Conservation (phyloP, 2,888 invertebrate genomes). For the Melolontha melolontha region DNA sequence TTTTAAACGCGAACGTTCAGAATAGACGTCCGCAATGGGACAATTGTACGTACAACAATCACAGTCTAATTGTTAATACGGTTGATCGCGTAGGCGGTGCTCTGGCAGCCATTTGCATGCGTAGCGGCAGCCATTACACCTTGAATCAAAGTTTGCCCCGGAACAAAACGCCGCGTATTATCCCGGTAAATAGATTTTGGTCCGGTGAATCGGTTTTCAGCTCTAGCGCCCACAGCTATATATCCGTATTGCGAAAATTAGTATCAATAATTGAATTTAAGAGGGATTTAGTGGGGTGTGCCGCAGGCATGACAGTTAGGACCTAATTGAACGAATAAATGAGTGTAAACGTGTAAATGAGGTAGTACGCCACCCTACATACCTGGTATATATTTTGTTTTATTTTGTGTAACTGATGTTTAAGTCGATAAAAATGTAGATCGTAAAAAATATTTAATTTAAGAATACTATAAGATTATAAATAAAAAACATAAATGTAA, state of each 20-base stretch:
- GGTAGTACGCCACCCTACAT: slow-evolving; percentile 4
- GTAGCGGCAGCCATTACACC: slow-evolving; percentile 63
- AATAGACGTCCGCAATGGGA: slow-evolving; percentile 23
- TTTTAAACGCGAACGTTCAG: slow-evolving; percentile 45
- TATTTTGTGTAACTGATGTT: no score
- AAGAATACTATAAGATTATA: no score
- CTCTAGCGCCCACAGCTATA: slow-evolving; percentile 49
- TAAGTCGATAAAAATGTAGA: no score
- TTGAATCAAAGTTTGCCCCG: slow-evolving; percentile 61
- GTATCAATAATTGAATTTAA: slow-evolving; percentile 14
- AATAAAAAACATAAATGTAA: no score
- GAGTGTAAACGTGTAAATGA: slow-evolving; percentile 2
- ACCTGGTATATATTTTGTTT: slow-evolving; percentile 10
- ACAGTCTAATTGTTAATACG: slow-evolving; percentile 46
- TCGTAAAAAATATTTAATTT: no score
- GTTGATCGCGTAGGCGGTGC: slow-evolving; percentile 53
- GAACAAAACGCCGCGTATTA: slow-evolving; percentile 55
- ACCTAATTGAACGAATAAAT: slow-evolving; percentile 11
- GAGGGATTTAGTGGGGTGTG: slow-evolving; percentile 2
- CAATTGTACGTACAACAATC: slow-evolving; percentile 23
- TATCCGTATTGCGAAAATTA: slow-evolving; percentile 29
- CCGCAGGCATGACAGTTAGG: slow-evolving; percentile 20
- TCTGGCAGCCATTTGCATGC: slow-evolving; percentile 63
- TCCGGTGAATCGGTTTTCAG: slow-evolving; percentile 60
- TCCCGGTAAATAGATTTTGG: slow-evolving; percentile 59